Evolutionary conservation across 2,113 vertebrate species (phyloP), one percentile per base, ranked within the genome.

Genomic region (Himantopus leucocephalus): DNA sequence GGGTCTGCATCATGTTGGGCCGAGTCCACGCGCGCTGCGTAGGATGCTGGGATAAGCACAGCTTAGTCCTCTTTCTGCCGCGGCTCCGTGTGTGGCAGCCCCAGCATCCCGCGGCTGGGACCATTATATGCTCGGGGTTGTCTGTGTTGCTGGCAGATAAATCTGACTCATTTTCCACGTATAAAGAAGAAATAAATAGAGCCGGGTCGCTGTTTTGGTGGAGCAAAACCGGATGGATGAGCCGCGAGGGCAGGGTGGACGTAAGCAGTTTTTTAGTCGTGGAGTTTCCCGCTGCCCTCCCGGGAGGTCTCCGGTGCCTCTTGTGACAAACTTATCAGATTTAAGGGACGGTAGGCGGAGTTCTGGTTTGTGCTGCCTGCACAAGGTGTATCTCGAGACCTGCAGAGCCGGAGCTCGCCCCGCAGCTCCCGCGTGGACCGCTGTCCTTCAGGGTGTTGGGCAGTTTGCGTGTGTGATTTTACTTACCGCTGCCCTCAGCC

Each of bases 341-440:
- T 73, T 50, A 34, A 17, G 66, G 27, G 13, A 35, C 71, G 37
- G 39, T n/a, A 68, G 16, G 56, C 41, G 58, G 39, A 75, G 41
- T 27, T 53, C 24, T 77, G 32, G 3, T 66, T 77, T 73, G 50
- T 76, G 39, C 39, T 58, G 19, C 29, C 37, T 55, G 48, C 15
- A 14, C 27, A 34, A 72, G 43, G 26, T 53, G 11, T 24, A 8
- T 81, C n/a, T 63, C 12, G 7, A 34, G 3, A 5, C 18, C 27
- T 37, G 26, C 67, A 27, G 43, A 23, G n/a, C 37, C 0, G 1
- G 52, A 27, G n/a, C 21, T 58, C 6, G 1, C 47, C 24, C 27
- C 0, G 2, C 37, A 83, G 52, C 45, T 77, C 24, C 29, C 2
- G 6, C 3, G 0, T 5, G 48, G 74, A 30, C n/a, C 0, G 1